Evolutionary conservation across 2,888 invertebrate species (phyloP).

Genomic region (Tenthredo notha): DNA sequence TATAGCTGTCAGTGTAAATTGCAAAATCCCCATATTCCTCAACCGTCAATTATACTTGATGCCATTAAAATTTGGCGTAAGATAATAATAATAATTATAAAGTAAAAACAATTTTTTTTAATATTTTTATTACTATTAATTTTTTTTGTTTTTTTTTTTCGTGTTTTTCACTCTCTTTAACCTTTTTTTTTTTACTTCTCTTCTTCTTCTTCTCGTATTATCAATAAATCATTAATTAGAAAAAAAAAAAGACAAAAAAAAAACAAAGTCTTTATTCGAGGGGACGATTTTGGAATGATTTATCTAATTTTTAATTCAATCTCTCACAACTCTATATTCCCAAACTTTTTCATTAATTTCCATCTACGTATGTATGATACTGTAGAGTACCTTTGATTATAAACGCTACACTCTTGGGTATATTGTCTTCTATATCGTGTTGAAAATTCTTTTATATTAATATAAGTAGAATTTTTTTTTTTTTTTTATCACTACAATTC

Average conservation of each 20-base stretch:
- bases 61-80: slow-evolving; percentile 2
- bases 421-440: slow-evolving; percentile 68
- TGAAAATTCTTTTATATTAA: slow-evolving; percentile 54
- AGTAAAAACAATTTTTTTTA: slow-evolving; percentile 18
- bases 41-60: slow-evolving; percentile 33
- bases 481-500: slow-evolving; percentile 54
- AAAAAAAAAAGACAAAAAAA: not conserved
- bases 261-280: slow-evolving; percentile 35
- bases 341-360: not conserved
- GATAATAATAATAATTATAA: slow-evolving; percentile 7
- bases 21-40: slow-evolving; percentile 51
- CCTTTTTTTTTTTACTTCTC: not conserved
- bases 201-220: not conserved
- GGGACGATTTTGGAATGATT: slow-evolving; percentile 53
- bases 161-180: not conserved
- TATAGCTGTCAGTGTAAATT: slow-evolving; percentile 44
- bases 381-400: slow-evolving; percentile 64
- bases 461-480: slow-evolving; percentile 54
- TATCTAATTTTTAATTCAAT: slow-evolving; percentile 24
- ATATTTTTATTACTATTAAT: not conserved
- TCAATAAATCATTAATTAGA: not conserved
- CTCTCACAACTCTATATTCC: slow-evolving; percentile 26
- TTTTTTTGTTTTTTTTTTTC: not conserved
- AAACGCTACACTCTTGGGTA: slow-evolving; percentile 65
- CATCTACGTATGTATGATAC: not conserved